A percentile compares a stretch with the other conserved stretches of the same genome.
Evolutionary conservation across 2,113 vertebrate species (phyloP).

Genomic region (Apaloderma vittatum): DNA sequence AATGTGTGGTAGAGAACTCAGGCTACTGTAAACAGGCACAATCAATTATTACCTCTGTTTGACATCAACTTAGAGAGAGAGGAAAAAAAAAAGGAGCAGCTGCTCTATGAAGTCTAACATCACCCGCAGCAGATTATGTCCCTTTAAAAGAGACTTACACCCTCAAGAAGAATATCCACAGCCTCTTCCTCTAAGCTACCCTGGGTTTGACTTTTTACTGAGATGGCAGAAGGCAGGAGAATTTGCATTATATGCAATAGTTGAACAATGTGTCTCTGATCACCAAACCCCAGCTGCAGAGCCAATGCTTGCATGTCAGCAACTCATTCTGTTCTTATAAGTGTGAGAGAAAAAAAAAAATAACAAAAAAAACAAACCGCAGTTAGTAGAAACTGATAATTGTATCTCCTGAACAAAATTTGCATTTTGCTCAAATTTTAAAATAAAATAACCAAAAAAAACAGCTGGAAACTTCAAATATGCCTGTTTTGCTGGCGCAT

Average conservation of each 20-base stretch:
- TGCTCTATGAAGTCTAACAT: neutral
- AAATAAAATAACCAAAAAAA: neutral
- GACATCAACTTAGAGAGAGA: neutral
- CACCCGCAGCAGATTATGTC: neutral
- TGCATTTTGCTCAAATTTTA: neutral
- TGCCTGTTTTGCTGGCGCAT: fast-evolving
- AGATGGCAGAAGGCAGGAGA: neutral
- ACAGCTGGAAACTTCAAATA: neutral
- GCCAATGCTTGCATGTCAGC: neutral
- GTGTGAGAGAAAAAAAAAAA: neutral
- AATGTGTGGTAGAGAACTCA: neutral
- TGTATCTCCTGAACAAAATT: neutral
- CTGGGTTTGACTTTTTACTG: neutral
- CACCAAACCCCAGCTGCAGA: neutral
- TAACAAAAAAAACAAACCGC: neutral
- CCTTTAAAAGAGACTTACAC: neutral
- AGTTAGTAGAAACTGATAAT: neutral
- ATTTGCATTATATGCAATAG: neutral
- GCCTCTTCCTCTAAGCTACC: neutral
- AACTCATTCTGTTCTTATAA: neutral
- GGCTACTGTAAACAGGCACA: neutral
- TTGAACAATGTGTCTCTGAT: fast-evolving
- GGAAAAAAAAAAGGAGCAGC: too few relatives aligned
- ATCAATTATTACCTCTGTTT: neutral
- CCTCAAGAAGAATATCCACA: neutral